Conservation (phyloP, 2,797 vertebrate genomes). For the Spinus pinus region DNA sequence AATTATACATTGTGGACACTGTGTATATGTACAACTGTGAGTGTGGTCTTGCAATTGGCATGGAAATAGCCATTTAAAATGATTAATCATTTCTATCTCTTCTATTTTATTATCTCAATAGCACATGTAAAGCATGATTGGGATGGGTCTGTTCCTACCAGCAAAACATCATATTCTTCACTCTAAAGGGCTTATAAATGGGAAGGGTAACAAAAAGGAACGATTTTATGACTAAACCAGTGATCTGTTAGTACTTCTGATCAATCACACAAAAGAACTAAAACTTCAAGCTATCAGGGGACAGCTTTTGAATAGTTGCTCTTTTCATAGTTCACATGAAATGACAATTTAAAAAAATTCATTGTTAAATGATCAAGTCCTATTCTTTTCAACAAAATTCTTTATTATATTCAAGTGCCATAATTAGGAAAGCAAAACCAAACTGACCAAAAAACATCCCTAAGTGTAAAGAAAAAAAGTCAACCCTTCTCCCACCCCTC, state of each 20-base stretch:
- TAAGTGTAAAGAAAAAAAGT: background rate
- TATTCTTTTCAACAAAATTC: background rate
- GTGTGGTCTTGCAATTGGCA: background rate
- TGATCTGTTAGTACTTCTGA: background rate
- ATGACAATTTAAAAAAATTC: background rate
- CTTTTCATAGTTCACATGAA: background rate
- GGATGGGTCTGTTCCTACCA: background rate
- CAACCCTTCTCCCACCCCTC: background rate
- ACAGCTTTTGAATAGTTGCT: background rate
- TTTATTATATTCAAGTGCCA: background rate
- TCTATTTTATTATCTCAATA: background rate
- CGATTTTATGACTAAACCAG: background rate
- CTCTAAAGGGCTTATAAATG: background rate
- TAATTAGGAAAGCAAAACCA: background rate
- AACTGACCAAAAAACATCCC: background rate
- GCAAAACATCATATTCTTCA: background rate
- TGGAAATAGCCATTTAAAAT: background rate
- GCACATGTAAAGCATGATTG: background rate
- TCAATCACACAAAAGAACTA: background rate
- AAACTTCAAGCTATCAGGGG: background rate
- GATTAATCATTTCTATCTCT: background rate
- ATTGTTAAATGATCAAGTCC: accelerated
- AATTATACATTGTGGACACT: background rate
- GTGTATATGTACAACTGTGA: background rate
- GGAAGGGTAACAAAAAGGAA: background rate